Percentiles rank a stretch among this genome's conserved stretches.
Evolutionary conservation across 2,888 invertebrate species (phyloP).

Genomic region (Papilio protenor): DNA sequence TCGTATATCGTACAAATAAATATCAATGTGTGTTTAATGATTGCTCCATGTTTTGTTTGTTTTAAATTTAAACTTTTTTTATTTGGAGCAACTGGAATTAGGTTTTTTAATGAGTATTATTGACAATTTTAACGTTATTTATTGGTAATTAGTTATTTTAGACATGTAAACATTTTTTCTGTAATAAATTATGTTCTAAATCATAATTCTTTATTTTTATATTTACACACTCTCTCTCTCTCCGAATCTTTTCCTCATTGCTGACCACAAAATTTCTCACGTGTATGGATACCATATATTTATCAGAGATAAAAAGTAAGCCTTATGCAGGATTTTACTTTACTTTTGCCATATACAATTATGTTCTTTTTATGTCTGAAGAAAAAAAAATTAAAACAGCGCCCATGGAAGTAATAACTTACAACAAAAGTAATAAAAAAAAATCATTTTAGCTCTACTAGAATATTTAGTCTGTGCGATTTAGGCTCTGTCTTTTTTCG

Average conservation of each 20-base stretch:
- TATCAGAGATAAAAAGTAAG: no score
- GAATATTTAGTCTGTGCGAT: not conserved
- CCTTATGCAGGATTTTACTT: no score
- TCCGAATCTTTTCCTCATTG: not conserved
- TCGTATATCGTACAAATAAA: not conserved
- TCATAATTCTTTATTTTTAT: slow-evolving; percentile 32
- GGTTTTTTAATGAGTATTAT: slow-evolving; percentile 54
- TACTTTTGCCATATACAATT: no score
- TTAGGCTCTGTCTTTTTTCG: not conserved
- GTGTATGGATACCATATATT: no score
- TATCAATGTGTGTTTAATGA: slow-evolving; percentile 38
- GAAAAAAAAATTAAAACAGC: no score
- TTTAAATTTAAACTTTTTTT: slow-evolving; percentile 12
- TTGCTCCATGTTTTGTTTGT: slow-evolving; percentile 13
- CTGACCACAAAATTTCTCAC: not conserved
- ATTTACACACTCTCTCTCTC: not conserved
- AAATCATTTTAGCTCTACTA: no score
- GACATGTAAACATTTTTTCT: slow-evolving; percentile 71
- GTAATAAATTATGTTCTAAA: slow-evolving; percentile 78
- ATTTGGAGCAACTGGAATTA: slow-evolving; percentile 48
- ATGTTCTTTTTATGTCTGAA: no score
- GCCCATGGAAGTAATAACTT: no score
- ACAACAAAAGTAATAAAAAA: no score
- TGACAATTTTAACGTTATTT: slow-evolving; percentile 69
- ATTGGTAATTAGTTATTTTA: slow-evolving; percentile 79